Base-by-base conservation (phyloP, 2,113 vertebrate genomes). In the Myrmophylax atrothorax region DNA sequence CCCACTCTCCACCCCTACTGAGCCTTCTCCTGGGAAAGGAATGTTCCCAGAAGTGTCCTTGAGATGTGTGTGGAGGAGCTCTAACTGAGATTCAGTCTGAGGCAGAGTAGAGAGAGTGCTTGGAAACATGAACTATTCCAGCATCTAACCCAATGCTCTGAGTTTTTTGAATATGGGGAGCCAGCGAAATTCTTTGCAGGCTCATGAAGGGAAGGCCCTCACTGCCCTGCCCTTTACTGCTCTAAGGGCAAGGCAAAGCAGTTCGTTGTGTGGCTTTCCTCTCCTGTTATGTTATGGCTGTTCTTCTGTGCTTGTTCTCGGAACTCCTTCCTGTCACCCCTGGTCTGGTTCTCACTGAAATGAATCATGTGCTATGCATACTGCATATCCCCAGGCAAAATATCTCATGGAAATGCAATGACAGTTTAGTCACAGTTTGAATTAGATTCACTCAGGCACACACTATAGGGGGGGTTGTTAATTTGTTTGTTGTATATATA, bases 341-440 rank as follows among this genome's bases (percentile, higher is more conserved):
- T 59, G 69, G 18, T 90, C 86, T 91, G 81, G 74, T 53, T 96
- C 84, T 94, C 14, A 16, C 74, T 76, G 93, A 82, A 87, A 93
- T 94, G 75, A 95, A 96, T 96, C 90, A 86, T 55, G 35, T 50
- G 60, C n/a, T 77, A 87, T 90, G 79, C 66, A 66, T 84, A 75
- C 73, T 89, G 92, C 66, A 70, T 72, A 53, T 84, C 96, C 87
- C 38, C 84, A 78, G 96, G 97, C 96, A 80, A 94, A 91, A 90
- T 66, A 89, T 44, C 76, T 96, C 76, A 92, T 84, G 76, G 91
- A 95, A 95, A 95, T 76, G 49, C 68, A 90, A 58, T 50, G 70
- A 80, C 62, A 66, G 38, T 91, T 95, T 91, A 96, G 84, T 95
- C 94, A 96, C 76, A 87, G 63, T 93, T 93, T 93, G 93, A 92